Conservation (phyloP, 2,888 invertebrate genomes). For the Aromia moschata region DNA sequence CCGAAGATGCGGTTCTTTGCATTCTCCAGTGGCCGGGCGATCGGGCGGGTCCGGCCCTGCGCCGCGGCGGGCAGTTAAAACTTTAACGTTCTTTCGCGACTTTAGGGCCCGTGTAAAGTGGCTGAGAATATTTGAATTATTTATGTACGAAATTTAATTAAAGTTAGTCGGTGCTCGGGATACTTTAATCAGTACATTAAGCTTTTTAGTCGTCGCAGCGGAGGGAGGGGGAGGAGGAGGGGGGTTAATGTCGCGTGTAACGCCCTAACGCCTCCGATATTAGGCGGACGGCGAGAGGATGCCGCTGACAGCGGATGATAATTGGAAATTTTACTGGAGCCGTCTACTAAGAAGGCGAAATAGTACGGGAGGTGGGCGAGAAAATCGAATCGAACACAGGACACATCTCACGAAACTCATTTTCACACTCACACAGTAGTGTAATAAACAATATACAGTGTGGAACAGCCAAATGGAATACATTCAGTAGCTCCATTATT, state of each 20-base stretch:
- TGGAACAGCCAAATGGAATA: no score
- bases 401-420: no score
- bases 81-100: conserved; percentile 24
- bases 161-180: conserved; percentile 46
- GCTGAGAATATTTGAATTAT: conserved; percentile 48
- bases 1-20: no score
- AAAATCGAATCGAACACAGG: no score
- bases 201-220: conserved; percentile 39
- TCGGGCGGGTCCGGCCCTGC: conserved; percentile 4
- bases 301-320: conserved; percentile 46
- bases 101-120: conserved; percentile 39
- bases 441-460: no score
- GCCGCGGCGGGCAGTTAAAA: conserved; percentile 11
- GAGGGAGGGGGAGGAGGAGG: conserved; percentile 26
- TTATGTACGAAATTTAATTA: conserved; percentile 53
- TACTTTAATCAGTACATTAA: conserved; percentile 51
- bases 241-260: conserved; percentile 30
- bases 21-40: no score
- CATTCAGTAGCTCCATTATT: no score
- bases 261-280: conserved; percentile 36
- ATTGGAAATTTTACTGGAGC: conserved; percentile 43
- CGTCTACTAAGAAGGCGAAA: conserved; percentile 2
- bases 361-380: neutral
- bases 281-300: conserved; percentile 39
- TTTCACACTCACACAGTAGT: no score